These are phyloP conservation scores for Siniperca obscura DNA, from an alignment of 2,797 vertebrate species.

Conservation along the genomic window DNA sequence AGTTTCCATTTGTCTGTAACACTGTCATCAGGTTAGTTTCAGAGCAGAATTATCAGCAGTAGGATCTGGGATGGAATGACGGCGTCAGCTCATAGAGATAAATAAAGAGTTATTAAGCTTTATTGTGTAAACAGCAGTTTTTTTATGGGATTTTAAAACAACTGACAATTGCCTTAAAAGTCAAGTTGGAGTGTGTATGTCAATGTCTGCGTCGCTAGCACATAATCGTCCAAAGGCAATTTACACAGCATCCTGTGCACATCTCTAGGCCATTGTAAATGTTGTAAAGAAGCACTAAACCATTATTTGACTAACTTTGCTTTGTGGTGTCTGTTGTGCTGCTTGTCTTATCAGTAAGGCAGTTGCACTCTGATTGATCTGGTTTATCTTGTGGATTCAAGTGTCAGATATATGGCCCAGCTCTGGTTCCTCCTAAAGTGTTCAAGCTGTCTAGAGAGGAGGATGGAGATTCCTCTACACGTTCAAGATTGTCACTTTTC, in stretches of 20 bases:
- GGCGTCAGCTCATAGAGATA: constrained; percentile 61
- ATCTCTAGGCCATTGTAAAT: constrained; percentile 63
- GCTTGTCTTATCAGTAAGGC: constrained; percentile 79
- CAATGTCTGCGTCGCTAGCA: constrained; percentile 64
- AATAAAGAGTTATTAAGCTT: constrained; percentile 71
- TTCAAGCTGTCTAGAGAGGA: constrained; percentile 67
- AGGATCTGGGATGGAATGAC: constrained; percentile 69
- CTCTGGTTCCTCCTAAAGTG: constrained; percentile 58
- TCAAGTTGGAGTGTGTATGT: constrained; percentile 78
- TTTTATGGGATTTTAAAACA: constrained; percentile 61
- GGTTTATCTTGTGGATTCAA: constrained; percentile 73
- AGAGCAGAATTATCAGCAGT: constrained; percentile 66
- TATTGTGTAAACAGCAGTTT: constrained; percentile 67
- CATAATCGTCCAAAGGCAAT: constrained; percentile 61
- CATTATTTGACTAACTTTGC: constrained; percentile 64
- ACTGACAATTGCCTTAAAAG: constrained; percentile 61
- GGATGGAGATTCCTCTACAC: constrained; percentile 22
- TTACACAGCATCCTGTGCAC: constrained; percentile 46
- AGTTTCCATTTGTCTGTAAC: constrained; percentile 71
- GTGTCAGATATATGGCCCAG: constrained; percentile 75
- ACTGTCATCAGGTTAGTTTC: constrained; percentile 59
- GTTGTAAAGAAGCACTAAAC: constrained; percentile 74
- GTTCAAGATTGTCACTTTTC: constrained; percentile 7
- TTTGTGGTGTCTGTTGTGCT: constrained; percentile 59
- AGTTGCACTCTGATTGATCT: constrained; percentile 67